These are phyloP conservation scores for Oscheius onirici DNA, from an alignment of 2,888 invertebrate species.

Conservation along the genomic window DNA sequence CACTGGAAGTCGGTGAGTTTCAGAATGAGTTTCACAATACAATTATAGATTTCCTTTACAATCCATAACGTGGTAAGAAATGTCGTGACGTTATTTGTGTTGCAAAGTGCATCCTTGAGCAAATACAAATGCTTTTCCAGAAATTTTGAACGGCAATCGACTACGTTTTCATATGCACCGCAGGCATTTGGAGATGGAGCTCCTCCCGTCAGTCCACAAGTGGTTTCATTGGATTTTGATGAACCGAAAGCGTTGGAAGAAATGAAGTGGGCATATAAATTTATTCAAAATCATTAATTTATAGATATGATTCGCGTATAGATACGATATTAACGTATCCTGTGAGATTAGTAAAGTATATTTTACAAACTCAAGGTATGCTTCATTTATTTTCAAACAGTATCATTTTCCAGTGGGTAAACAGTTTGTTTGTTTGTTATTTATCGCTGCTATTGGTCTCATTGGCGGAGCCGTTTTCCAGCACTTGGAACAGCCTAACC, in stretches of 20 bases:
- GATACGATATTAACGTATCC: conserved; percentile 40
- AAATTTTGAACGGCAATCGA: conserved; percentile 33
- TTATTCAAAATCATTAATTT: not conserved
- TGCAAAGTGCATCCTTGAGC: not conserved
- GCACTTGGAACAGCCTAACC: conserved; percentile 35
- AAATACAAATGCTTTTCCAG: not conserved
- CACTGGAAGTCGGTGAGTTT: conserved; percentile 37
- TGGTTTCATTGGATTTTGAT: conserved; percentile 28
- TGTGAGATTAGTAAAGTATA: conserved; percentile 30
- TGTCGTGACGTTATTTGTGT: conserved; percentile 5
- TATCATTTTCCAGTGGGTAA: conserved; percentile 35
- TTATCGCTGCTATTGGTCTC: conserved; percentile 37
- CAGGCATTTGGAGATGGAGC: not conserved
- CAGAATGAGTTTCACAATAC: not conserved
- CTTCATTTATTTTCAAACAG: not conserved
- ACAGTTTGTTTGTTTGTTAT: conserved; percentile 33
- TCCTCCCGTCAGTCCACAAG: conserved; percentile 22
- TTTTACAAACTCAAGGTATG: conserved; percentile 34
- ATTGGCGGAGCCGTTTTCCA: conserved; percentile 43
- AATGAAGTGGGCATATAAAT: not conserved
- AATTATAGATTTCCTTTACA: not conserved
- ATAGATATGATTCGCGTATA: conserved; percentile 23
- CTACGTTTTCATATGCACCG: conserved; percentile 34
- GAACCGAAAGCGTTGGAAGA: conserved; percentile 34
- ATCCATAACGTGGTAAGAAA: not conserved